phyloP scores from a whole-genome alignment of 2,888 invertebrate genomes.

The Odontocerum albicorne region DNA sequence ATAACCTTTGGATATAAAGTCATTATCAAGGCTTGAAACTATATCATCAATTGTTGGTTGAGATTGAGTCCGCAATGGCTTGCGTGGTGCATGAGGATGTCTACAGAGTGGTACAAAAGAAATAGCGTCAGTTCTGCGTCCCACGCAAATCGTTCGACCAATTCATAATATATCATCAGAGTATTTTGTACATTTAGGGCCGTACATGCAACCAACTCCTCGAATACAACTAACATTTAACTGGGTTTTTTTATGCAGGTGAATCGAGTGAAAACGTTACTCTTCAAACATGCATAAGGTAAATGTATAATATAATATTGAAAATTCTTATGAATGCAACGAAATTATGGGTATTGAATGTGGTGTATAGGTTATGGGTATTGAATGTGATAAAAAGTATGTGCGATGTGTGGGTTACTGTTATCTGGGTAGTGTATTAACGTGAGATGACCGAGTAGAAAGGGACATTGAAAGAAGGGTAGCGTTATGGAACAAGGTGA shows the following conservation, averaged over 20 bases:
- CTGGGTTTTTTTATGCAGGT: conserved; percentile 1
- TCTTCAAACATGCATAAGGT: too few species aligned
- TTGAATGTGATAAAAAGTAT: too few species aligned
- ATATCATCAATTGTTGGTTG: not conserved
- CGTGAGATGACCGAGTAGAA: too few species aligned
- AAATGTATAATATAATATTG: too few species aligned
- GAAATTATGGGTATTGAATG: not conserved
- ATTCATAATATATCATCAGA: conserved; percentile 19
- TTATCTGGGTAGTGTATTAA: too few species aligned
- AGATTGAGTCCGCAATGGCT: not conserved
- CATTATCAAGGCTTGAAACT: not conserved
- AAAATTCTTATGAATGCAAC: not conserved
- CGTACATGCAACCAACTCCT: conserved; percentile 9
- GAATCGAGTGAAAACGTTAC: not conserved
- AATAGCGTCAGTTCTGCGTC: conserved; percentile 11
- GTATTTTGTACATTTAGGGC: conserved; percentile 23
- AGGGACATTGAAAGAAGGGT: too few species aligned
- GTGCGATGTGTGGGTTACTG: too few species aligned
- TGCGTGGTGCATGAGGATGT: not conserved
- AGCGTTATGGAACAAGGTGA: too few species aligned
- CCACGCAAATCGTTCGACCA: conserved; percentile 8
- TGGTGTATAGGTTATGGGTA: too few species aligned
- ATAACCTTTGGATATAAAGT: not conserved
- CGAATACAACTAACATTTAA: conserved; percentile 11
- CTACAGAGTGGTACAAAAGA: conserved; percentile 7